phyloP scores from a whole-genome alignment of 1,140 invertebrate species.

The Dendroctonus valens region DNA sequence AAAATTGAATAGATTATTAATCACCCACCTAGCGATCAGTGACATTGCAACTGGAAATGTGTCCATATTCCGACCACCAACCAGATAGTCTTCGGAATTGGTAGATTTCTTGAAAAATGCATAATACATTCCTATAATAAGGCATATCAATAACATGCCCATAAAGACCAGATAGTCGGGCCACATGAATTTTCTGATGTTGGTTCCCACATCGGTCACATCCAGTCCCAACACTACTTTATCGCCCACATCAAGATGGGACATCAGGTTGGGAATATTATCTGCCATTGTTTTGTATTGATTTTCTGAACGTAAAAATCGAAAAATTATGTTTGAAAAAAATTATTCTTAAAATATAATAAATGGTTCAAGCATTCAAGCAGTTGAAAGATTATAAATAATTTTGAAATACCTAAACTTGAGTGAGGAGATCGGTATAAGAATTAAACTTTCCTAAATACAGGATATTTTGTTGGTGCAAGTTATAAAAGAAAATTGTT shows the following conservation, averaged over 20 bases:
- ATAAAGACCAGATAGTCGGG: constrained; percentile 71
- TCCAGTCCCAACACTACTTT: constrained; percentile 39
- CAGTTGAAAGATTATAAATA: not conserved
- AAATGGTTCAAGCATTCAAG: not conserved
- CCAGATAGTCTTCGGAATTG: constrained; percentile 73
- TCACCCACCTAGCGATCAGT: constrained; percentile 68
- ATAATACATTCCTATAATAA: constrained; percentile 76
- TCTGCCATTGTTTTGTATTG: constrained; percentile 36
- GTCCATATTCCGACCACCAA: constrained; percentile 81
- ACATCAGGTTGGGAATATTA: constrained; percentile 31
- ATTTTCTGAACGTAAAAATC: not conserved
- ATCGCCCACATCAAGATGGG: constrained; percentile 35
- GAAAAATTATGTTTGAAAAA: not conserved
- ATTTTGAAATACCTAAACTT: too few species aligned
- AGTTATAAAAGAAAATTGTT: too few species aligned
- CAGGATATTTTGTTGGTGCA: too few species aligned
- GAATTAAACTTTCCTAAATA: too few species aligned
- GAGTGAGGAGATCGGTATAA: too few species aligned
- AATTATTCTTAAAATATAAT: constrained; percentile 1
- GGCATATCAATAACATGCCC: constrained; percentile 68
- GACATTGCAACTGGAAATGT: constrained; percentile 78
- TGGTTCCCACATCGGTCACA: constrained; percentile 60
- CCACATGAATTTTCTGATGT: constrained; percentile 64
- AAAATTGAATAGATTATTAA: not conserved
- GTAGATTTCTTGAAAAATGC: constrained; percentile 69